Evolutionary conservation across 2,113 vertebrate species (phyloP), one percentile per base, ranked within the genome.

Genomic region (Pampusana beccarii): DNA sequence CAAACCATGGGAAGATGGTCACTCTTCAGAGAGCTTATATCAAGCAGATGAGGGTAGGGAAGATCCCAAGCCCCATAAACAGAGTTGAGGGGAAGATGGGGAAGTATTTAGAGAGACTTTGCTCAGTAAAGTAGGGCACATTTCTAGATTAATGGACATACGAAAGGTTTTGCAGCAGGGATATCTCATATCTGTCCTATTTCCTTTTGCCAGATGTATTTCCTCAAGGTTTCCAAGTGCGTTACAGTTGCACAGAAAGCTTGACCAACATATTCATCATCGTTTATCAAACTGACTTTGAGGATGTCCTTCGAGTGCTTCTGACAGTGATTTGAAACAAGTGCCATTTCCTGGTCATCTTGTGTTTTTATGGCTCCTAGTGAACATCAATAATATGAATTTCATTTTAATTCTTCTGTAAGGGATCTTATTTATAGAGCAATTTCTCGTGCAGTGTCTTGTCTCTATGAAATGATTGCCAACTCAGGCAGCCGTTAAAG

Each of bases 331-430:
- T 97, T 97, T 97, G 97, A 98, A 98, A 98, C 95, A 97, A 97
- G 87, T 96, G 86, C 91, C 70, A 90, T 92, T 97, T 98, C 83
- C 89, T 96, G 80, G 75, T 92, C 96, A 93, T 93, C 95, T 80
- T 82, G 54, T 95, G 85, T 93, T 95, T 98, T 98, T 98, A 98
- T 90, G 83, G 78, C 92, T 95, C 54, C 92, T 80, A 80, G 93
- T 93, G 97, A 96, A 94, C 97, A 98, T 98, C 97, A 98, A 98
- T 98, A 98, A 98, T 97, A 97, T 56, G 97, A 98, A 98, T 98
- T 98, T 94, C 75, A 97, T 98, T 98, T 98, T 98, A 98, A 98
- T 98, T 98, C 97, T 98, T 98, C 96, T 97, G 95, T 97, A 97
- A 98, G 93, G 95, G 92, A 93, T 97, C 96, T 98, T 98, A 98